Conservation (phyloP, 1,140 invertebrate species). For the Aphidius gifuensis region DNA sequence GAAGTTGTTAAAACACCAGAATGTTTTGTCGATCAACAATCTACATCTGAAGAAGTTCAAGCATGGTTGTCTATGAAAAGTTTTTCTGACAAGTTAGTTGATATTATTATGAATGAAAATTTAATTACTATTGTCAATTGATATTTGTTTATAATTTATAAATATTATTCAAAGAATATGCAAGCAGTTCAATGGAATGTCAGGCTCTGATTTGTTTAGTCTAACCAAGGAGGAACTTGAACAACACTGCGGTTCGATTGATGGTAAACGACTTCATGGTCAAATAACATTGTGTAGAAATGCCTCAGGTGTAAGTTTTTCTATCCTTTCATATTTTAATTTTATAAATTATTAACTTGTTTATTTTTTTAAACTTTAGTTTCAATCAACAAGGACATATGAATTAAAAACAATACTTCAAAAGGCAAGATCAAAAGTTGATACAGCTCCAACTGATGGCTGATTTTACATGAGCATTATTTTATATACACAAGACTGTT, state of each 20-base stretch:
- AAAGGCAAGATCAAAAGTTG: constrained; percentile 62
- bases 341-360: no score
- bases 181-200: constrained; percentile 63
- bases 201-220: constrained; percentile 69
- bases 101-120: not conserved
- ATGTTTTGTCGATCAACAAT: constrained; percentile 67
- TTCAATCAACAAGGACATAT: constrained; percentile 65
- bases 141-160: not conserved
- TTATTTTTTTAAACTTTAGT: constrained; percentile 46
- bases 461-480: not conserved
- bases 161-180: constrained; percentile 52
- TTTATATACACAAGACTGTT: not conserved
- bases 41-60: constrained; percentile 65
- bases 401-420: constrained; percentile 67
- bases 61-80: constrained; percentile 74
- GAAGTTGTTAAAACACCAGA: constrained; percentile 69
- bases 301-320: constrained; percentile 67
- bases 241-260: constrained; percentile 64
- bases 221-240: constrained; percentile 65
- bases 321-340: no score
- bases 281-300: constrained; percentile 75
- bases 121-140: not conserved
- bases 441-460: constrained; percentile 28
- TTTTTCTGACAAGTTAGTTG: constrained; percentile 60
- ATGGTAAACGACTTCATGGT: constrained; percentile 70